These are phyloP conservation scores for Epirrhoe alternata DNA, from an alignment of 2,888 invertebrate species.

Conservation along the genomic window DNA sequence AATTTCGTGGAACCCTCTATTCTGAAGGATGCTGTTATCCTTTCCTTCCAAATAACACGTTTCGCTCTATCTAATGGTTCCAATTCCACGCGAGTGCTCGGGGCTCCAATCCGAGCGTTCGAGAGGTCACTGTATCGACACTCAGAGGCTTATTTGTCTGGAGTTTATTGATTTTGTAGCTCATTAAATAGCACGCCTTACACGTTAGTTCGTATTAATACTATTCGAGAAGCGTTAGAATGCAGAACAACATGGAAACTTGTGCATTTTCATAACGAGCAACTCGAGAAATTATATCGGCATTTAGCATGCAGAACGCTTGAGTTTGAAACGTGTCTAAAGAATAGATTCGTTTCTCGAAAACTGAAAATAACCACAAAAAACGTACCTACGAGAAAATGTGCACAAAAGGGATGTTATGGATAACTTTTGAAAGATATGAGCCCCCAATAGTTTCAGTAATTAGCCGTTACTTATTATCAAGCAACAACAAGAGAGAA, in stretches of 20 bases:
- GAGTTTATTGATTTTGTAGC: conserved; percentile 21
- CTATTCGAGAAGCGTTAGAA: neutral
- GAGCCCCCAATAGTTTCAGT: too few relatives aligned
- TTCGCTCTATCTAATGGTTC: conserved; percentile 60
- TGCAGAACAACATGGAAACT: neutral
- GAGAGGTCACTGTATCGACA: conserved; percentile 43
- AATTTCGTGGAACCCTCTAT: conserved; percentile 43
- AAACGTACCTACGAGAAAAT: neutral
- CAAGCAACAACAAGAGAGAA: neutral
- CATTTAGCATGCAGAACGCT: neutral
- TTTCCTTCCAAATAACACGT: conserved; percentile 59
- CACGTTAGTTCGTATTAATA: neutral
- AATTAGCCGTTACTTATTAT: neutral
- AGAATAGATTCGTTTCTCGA: neutral
- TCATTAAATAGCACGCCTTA: neutral
- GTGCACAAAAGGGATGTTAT: neutral
- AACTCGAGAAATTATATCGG: neutral
- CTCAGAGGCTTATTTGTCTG: conserved; percentile 30
- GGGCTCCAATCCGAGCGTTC: conserved; percentile 47
- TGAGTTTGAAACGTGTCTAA: neutral
- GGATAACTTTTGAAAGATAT: neutral
- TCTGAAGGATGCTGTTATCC: conserved; percentile 55
- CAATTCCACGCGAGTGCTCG: conserved; percentile 66
- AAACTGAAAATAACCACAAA: too few relatives aligned
- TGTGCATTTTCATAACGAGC: neutral